Conservation (phyloP, 1,140 invertebrate genomes). For the Pseudomyrmex sp. region DNA sequence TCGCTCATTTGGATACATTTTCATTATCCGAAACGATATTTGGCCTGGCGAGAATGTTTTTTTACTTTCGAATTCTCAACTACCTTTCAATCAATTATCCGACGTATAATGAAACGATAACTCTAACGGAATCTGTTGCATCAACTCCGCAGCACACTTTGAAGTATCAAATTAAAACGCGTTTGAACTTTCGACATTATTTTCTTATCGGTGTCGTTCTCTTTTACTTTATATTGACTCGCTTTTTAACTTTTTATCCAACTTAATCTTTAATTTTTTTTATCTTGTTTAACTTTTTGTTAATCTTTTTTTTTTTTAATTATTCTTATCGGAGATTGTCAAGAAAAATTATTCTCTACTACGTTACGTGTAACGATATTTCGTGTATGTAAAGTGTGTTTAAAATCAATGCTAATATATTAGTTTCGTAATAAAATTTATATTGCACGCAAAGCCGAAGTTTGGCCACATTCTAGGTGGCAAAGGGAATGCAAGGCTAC, state of each 20-base stretch:
- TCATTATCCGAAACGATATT: not conserved
- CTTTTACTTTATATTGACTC: not conserved
- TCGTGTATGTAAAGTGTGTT: not conserved
- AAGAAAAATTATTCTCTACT: not conserved
- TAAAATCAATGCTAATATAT: not conserved
- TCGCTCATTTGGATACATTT: constrained; percentile 17
- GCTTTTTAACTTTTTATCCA: constrained; percentile 2
- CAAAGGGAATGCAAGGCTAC: constrained; percentile 66
- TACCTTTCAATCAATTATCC: constrained; percentile 4
- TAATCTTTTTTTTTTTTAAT: too few relatives aligned
- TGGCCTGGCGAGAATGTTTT: constrained; percentile 24
- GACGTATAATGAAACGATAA: constrained; percentile 13
- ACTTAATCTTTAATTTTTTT: not conserved
- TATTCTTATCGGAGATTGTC: not conserved
- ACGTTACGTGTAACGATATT: too few relatives aligned
- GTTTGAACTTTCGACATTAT: not conserved
- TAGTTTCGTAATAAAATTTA: not conserved
- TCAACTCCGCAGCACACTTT: not conserved
- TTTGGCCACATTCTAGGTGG: constrained; percentile 45
- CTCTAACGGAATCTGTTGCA: constrained; percentile 6
- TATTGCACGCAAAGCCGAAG: constrained; percentile 30
- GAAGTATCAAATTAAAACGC: constrained; percentile 8
- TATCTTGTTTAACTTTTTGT: too few relatives aligned
- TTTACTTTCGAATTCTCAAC: constrained; percentile 13
- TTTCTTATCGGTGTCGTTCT: not conserved